phyloP scores from a whole-genome alignment of 2,888 invertebrate species.

The Clunio marinus region DNA sequence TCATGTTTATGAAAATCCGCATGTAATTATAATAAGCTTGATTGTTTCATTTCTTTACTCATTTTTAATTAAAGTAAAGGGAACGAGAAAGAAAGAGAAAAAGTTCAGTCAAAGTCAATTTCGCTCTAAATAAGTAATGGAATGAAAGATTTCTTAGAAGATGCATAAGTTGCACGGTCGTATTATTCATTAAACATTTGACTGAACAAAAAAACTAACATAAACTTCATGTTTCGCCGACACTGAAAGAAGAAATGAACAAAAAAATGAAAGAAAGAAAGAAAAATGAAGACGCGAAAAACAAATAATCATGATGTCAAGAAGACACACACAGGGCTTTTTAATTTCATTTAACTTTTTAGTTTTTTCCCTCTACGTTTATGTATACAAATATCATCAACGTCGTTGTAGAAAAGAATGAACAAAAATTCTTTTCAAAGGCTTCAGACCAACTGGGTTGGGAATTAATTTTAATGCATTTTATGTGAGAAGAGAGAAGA shows the following conservation, averaged over 20 bases:
- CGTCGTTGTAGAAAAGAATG: no score
- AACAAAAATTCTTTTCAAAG: not conserved
- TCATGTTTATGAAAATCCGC: slow-evolving; percentile 28
- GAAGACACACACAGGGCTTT: slow-evolving; percentile 3
- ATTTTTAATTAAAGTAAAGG: slow-evolving; percentile 38
- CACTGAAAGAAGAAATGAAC: not conserved
- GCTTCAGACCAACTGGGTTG: slow-evolving; percentile 3
- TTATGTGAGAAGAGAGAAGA: not conserved
- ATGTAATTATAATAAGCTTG: slow-evolving; percentile 36
- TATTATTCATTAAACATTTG: slow-evolving; percentile 11
- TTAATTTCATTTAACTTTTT: slow-evolving; percentile 13
- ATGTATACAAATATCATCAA: no score
- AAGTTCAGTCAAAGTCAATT: slow-evolving; percentile 38
- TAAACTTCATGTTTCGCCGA: slow-evolving; percentile 24
- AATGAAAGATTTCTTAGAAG: slow-evolving; percentile 31
- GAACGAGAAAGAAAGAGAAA: not conserved
- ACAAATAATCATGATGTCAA: slow-evolving; percentile 32
- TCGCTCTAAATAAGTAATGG: slow-evolving; percentile 34
- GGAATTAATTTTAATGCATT: not conserved
- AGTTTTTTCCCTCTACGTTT: not conserved
- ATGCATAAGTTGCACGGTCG: not conserved
- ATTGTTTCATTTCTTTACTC: slow-evolving; percentile 38
- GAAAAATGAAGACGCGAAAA: slow-evolving; percentile 1
- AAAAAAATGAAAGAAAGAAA: not conserved
- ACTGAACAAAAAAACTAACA: not conserved